Percentiles rank a stretch among this genome's conserved stretches.
Conservation (phyloP, 1,140 invertebrate genomes). For the Cherax quadricarinatus region DNA sequence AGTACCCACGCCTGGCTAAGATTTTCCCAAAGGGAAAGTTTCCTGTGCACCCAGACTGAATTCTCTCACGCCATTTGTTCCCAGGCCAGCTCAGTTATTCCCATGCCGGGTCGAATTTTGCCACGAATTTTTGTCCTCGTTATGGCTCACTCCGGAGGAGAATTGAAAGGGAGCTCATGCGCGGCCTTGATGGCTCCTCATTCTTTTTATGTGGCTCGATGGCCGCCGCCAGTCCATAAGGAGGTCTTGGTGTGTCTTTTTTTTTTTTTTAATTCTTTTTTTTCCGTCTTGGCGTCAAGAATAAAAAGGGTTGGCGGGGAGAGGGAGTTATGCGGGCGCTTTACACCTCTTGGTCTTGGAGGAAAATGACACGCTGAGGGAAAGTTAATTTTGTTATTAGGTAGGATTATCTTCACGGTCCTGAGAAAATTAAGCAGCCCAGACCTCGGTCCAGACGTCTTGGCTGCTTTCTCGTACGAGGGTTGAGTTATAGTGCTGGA, state of each 20-base stretch:
- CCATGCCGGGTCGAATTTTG: constrained; percentile 8
- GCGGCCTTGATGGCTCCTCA: neutral
- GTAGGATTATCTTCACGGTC: neutral
- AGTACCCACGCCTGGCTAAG: neutral
- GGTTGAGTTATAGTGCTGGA: too few relatives aligned
- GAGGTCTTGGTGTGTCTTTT: neutral
- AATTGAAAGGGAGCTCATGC: neutral
- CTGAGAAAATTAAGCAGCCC: neutral
- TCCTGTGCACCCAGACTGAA: too few relatives aligned
- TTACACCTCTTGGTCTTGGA: neutral
- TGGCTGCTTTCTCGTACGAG: too few relatives aligned
- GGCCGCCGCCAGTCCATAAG: neutral
- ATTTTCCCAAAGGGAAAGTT: neutral
- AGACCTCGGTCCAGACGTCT: too few relatives aligned
- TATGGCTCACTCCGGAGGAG: neutral
- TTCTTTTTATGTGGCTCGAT: neutral
- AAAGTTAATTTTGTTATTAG: neutral
- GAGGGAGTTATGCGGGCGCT: neutral
- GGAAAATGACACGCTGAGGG: neutral
- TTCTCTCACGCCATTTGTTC: too few relatives aligned
- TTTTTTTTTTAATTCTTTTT: neutral
- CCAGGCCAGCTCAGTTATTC: neutral
- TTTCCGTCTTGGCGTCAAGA: neutral
- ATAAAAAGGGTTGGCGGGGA: neutral
- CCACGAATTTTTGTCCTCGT: neutral